These are phyloP conservation scores for Drosophila trichaetosa DNA, from an alignment of 2,888 invertebrate genomes.

Conservation along the genomic window DNA sequence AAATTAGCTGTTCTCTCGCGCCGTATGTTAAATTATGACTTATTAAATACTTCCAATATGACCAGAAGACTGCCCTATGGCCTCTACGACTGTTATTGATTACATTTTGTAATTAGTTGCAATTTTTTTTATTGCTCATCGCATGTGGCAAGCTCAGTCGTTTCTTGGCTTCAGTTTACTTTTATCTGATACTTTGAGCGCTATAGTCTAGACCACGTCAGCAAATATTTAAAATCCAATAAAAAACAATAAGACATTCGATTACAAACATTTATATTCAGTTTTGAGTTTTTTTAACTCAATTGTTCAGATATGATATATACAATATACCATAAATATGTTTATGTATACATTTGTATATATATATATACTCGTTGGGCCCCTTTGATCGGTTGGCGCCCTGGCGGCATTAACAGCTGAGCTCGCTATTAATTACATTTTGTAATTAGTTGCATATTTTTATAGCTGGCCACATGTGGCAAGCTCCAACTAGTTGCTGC, in stretches of 20 bases:
- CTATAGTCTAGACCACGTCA: constrained; percentile 39
- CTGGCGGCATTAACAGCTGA: constrained; percentile 59
- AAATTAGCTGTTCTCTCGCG: constrained; percentile 3
- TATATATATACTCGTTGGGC: constrained; percentile 1
- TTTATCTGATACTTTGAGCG: constrained; percentile 15
- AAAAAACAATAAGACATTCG: not conserved
- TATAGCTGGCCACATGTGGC: constrained; percentile 54
- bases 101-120: constrained; percentile 82
- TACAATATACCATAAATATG: not conserved
- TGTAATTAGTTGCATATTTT: constrained; percentile 81
- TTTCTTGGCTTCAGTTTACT: constrained; percentile 64
- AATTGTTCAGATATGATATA: not conserved
- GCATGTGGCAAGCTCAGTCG: constrained; percentile 44
- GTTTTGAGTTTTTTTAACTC: not conserved
- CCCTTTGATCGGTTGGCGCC: constrained; percentile 40
- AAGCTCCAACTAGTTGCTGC: constrained; percentile 9
- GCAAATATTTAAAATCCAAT: constrained; percentile 16
- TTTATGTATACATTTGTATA: not conserved
- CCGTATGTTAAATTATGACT: not conserved
- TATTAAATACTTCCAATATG: not conserved
- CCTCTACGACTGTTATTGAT: constrained; percentile 63
- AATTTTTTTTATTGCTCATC: constrained; percentile 49
- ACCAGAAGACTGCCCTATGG: not conserved
- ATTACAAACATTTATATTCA: too few species aligned
- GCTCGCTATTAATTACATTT: constrained; percentile 80